Evolutionary conservation across 1,140 invertebrate genomes (phyloP).

Genomic region (Pseudomyrmex pallidus): DNA sequence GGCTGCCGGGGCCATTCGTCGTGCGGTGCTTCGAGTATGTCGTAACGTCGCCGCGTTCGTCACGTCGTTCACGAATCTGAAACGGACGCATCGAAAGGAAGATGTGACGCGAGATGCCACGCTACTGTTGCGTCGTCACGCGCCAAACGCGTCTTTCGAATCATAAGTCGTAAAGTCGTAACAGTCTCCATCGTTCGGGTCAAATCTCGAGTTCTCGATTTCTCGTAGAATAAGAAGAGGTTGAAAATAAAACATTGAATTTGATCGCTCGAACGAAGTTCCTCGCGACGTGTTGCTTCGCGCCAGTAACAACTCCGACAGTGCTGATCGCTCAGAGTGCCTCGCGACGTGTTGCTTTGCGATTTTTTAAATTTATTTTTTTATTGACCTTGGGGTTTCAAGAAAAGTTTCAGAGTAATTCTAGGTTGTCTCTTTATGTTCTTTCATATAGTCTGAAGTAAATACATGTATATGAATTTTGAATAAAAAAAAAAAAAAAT

Average conservation of each 20-base stretch:
- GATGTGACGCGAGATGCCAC: background rate
- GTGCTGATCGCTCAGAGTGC: background rate
- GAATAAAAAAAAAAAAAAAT: background rate
- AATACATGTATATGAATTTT: background rate
- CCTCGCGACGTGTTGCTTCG: no score
- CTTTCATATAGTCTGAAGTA: background rate
- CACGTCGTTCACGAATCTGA: conserved; percentile 21
- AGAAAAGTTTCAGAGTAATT: no score
- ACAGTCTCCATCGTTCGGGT: background rate
- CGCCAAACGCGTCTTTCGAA: conserved; percentile 27
- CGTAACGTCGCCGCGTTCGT: conserved; percentile 34
- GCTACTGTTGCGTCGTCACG: conserved; percentile 24
- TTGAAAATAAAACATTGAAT: no score
- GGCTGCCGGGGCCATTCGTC: conserved; percentile 45
- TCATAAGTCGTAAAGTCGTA: conserved; percentile 43
- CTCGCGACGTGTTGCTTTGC: no score
- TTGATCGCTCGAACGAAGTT: no score
- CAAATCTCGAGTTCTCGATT: conserved; percentile 11
- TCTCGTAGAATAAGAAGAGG: no score
- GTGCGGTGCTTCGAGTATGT: conserved; percentile 34
- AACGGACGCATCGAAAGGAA: background rate
- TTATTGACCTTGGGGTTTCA: background rate
- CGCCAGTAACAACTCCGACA: no score
- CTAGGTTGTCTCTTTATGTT: background rate
- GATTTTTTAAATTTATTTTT: background rate